phyloP scores from a whole-genome alignment of 2,113 vertebrate species.

The Parus major region DNA sequence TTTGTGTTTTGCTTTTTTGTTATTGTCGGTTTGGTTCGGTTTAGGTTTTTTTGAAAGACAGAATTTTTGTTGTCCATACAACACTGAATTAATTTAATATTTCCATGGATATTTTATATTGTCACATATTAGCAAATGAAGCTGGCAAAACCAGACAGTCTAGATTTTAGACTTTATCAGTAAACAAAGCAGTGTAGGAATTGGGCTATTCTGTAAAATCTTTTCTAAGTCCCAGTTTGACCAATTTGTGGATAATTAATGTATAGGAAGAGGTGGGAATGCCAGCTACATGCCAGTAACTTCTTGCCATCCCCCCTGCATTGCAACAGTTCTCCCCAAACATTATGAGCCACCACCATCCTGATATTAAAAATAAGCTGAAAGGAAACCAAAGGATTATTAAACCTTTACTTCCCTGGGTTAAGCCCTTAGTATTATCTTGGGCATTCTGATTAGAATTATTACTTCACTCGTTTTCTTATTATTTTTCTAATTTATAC shows the following conservation, averaged over 20 bases:
- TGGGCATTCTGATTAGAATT: not conserved
- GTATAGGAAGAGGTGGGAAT: not conserved
- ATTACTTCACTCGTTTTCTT: not conserved
- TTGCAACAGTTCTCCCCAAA: not conserved
- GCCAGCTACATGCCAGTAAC: not conserved
- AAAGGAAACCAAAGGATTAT: not conserved
- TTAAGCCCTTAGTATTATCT: not conserved
- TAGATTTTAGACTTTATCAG: not conserved
- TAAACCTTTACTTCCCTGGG: not conserved
- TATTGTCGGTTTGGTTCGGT: not conserved
- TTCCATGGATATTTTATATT: not conserved
- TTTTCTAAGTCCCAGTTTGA: not conserved
- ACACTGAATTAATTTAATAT: not conserved
- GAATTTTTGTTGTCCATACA: not conserved
- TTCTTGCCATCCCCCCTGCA: fast-evolving
- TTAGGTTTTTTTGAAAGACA: not conserved
- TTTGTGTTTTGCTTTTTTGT: too few relatives aligned
- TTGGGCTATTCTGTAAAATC: not conserved
- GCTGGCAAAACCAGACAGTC: not conserved
- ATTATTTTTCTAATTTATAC: not conserved
- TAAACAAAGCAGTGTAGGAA: not conserved
- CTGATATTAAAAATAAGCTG: not conserved
- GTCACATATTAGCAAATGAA: not conserved
- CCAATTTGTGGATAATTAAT: not conserved
- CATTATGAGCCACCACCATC: not conserved